Evolutionary conservation across 1,140 invertebrate species (phyloP).

Genomic region (Euura saliciscinereae): DNA sequence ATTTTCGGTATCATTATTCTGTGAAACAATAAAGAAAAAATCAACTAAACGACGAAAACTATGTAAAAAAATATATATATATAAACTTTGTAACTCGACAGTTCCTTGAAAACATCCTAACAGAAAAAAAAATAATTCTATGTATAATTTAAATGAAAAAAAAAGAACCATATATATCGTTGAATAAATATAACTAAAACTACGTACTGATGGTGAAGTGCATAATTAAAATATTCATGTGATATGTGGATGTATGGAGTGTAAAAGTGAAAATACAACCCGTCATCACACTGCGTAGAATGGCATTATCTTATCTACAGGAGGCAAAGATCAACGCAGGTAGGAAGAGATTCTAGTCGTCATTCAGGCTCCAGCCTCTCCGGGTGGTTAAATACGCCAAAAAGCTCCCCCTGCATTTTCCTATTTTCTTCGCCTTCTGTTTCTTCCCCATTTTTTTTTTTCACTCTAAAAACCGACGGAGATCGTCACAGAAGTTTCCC

Average conservation of each 20-base stretch:
- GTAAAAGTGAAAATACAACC: constrained; percentile 37
- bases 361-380: constrained; percentile 6
- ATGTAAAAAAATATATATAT: neutral
- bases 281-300: constrained; percentile 41
- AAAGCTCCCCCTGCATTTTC: too few species aligned
- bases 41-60: too few species aligned
- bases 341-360: constrained; percentile 29
- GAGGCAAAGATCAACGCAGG: constrained; percentile 51
- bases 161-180: too few species aligned
- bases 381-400: too few species aligned
- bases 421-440: neutral
- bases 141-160: neutral
- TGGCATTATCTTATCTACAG: constrained; percentile 53
- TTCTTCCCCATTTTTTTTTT: neutral
- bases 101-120: neutral
- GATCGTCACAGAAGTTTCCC: too few species aligned
- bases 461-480: too few species aligned
- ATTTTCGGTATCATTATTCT: too few species aligned
- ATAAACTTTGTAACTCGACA: constrained; percentile 3
- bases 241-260: constrained; percentile 44
- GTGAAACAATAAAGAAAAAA: too few species aligned
- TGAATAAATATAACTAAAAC: neutral
- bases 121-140: neutral
- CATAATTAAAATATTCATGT: neutral
- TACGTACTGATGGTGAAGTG: neutral